Evolutionary conservation across 2,888 invertebrate genomes (phyloP), one percentile per base, ranked within the genome.

Genomic region (Aphidoletes aphidimyza): DNA sequence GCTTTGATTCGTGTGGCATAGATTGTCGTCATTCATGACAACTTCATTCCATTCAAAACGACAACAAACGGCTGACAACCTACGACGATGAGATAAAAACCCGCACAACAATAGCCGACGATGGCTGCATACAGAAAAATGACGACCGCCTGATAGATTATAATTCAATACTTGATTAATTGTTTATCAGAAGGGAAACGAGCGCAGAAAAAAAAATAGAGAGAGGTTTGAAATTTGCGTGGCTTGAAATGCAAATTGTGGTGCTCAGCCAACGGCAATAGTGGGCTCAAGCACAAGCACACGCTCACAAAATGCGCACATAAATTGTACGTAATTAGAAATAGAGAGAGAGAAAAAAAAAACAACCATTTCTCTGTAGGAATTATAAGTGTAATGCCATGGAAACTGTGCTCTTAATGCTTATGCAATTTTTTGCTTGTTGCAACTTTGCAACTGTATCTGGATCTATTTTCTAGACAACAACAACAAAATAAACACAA

Each of bases 151-250:
- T 69, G 69, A 69, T 69, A 69, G 69, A 69, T 69, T 69, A 69
- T 69, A 69, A 69, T 69, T 69, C 69, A 69, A 69, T 30, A 69
- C 69, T n/a, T 69, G 69, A 69, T 69, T 69, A 69, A 69, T 69
- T 69, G 69, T 30, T 69, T 69, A 69, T 69, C 69, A 69, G 69
- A 69, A 69, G 11, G 69, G 69, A n/a, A n/a, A n/a, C n/a, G n/a
- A 6, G 11, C n/a, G 22, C 3, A 26, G 54, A 54, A 14, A 26
- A 26, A 54, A 5, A 26, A 14, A 54, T 11, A 34, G 69, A 69
- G 69, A 69, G 69, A 54, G 54, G 17, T 5, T n/a, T 11, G 47
- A 54, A 54, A 69, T 69, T 69, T 30, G 69, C 69, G 30, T 69
- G 69, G 69, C 34, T 69, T 69, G 69, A 69, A 69, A 69, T 30